phyloP scores from a whole-genome alignment of 2,797 vertebrate genomes.

The Dryobates pubescens region DNA sequence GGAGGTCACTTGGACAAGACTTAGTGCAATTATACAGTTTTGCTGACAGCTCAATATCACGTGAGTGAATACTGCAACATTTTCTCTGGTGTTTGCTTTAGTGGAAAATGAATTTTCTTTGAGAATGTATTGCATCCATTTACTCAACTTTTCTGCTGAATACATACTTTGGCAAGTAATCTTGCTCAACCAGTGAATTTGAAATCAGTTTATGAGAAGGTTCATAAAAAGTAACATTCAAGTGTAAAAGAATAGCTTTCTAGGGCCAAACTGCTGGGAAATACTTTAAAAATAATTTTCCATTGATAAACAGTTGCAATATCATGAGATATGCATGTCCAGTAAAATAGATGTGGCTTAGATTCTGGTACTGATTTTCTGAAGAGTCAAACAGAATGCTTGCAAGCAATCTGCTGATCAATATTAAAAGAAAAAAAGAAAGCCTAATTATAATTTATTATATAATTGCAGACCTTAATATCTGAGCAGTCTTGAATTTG shows the following conservation, averaged over 20 bases:
- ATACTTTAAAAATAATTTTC: not conserved
- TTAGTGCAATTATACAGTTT: not conserved
- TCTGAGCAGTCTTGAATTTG: not conserved
- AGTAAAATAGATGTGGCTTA: not conserved
- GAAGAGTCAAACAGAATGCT: not conserved
- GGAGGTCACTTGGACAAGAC: not conserved
- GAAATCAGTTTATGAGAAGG: not conserved
- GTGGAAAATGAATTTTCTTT: not conserved
- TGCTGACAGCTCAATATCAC: slow-evolving; percentile 7
- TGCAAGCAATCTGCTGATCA: not conserved
- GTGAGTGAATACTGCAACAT: not conserved
- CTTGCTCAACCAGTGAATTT: not conserved
- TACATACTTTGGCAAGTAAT: not conserved
- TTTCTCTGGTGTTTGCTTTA: not conserved
- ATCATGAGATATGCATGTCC: not conserved
- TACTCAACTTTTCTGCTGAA: not conserved
- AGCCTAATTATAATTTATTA: not conserved
- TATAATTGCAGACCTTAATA: not conserved
- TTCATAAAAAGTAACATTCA: not conserved
- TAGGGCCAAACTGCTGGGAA: not conserved
- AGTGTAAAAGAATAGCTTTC: not conserved
- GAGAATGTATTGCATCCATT: not conserved
- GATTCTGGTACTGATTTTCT: not conserved
- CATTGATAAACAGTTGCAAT: not conserved
- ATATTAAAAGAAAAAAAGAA: not conserved